Conservation (phyloP, 2,113 vertebrate species). For the Rhinichthys klamathensis region DNA sequence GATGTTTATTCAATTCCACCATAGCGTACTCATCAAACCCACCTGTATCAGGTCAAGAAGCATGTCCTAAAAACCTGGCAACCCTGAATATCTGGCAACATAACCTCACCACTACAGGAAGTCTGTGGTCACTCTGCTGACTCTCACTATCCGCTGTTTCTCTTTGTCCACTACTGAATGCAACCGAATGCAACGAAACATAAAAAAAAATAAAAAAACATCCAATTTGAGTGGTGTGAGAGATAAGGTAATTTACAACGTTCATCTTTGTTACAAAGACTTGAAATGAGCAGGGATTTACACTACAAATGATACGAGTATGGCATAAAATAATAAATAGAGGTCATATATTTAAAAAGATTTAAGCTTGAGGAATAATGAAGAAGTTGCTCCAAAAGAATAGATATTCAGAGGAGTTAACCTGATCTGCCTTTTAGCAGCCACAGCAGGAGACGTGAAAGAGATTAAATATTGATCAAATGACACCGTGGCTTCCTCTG, state of each 20-base stretch:
- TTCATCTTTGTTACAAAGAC: background rate
- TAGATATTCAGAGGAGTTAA: slow-evolving; percentile 17
- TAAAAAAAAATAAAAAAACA: background rate
- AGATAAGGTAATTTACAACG: background rate
- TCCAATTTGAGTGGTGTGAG: background rate
- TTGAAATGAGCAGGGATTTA: background rate
- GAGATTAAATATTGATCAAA: slow-evolving; percentile 37
- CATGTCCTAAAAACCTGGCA: slow-evolving; percentile 36
- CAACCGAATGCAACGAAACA: background rate
- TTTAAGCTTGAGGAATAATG: background rate
- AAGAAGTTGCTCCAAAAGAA: background rate
- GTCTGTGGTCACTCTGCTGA: slow-evolving; percentile 10
- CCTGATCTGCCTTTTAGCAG: slow-evolving; percentile 17
- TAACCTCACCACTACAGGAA: slow-evolving; percentile 2
- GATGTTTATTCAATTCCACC: background rate
- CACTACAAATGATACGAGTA: background rate
- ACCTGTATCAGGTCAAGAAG: slow-evolving; percentile 29
- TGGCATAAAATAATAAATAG: background rate
- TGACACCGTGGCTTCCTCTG: slow-evolving; percentile 30
- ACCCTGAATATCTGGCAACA: slow-evolving; percentile 11
- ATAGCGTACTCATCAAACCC: background rate
- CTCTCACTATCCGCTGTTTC: background rate
- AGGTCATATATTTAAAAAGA: background rate
- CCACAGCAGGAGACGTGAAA: slow-evolving; percentile 22
- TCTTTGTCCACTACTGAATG: background rate